Base-by-base conservation (phyloP, 1,140 invertebrate species). In the Dinothrombium tinctorium region DNA sequence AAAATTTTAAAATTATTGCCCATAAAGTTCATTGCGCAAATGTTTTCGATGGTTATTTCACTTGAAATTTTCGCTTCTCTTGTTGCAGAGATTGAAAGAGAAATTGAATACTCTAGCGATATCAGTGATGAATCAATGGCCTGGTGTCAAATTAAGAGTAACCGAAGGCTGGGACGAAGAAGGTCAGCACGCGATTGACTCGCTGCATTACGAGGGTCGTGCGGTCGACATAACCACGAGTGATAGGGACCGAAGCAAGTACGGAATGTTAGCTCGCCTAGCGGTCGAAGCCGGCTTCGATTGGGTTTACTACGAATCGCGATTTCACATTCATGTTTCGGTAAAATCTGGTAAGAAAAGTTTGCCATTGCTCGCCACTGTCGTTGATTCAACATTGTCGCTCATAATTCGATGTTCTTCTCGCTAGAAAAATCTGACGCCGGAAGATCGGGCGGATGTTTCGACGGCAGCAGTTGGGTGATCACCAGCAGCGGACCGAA, bases 51-150 rank as follows among this genome's bases (percentile, higher is more conserved):
- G 14, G 5, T 9, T 33, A 44, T 42, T 21, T 36, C 28, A 26
- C 7, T 44, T 29, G 26, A n/a, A 3, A 14, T 32, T 37, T 43
- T 42, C 25, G 14, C 15, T 11, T 9, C 31, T 44, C 22, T 45
- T 29, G 58, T 68, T 72, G 15, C 69, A 94, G 87, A 71, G 83
- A 53, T 87, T 82, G 59, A 87, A 86, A 59, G 86, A 94, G 59
- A 92, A 86, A 57, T 59, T 94, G 43, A 86, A 90, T 58, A 83
- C 76, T 6, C 59, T 96, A 53, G 84, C 87, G 19, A 84, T 92
- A 54, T 82, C 78, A 43, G 87, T 95, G 54, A 89, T 90, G 81
- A 92, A 92, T 62, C 80, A 87, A 55, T 96, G 87, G 87, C 84
- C 84, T 0, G 81, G 81, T 17, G 73, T 92, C n/a, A 71, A 73